These are phyloP conservation scores for Priocnemis perturbator DNA, from an alignment of 2,888 invertebrate species.

Conservation along the genomic window DNA sequence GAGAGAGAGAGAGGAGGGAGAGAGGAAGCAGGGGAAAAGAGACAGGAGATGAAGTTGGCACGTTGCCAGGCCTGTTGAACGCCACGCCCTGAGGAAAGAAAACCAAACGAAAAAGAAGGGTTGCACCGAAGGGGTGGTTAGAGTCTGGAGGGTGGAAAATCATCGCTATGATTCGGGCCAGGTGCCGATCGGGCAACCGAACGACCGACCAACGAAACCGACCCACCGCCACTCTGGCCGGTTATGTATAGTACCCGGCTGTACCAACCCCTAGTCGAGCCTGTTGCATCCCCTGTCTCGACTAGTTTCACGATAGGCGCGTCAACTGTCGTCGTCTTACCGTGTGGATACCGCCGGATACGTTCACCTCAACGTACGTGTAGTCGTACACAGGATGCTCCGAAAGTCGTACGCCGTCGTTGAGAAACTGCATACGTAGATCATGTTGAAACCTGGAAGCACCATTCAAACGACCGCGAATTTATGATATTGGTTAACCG, in stretches of 20 bases:
- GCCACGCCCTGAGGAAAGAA: constrained; percentile 64
- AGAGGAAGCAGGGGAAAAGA: constrained; percentile 19
- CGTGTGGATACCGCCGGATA: too few relatives aligned
- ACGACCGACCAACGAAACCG: constrained; percentile 36
- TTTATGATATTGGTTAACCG: too few relatives aligned
- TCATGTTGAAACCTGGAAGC: too few relatives aligned
- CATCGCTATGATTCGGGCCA: constrained; percentile 58
- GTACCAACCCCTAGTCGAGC: constrained; percentile 33
- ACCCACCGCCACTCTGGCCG: constrained; percentile 19
- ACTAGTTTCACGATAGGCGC: constrained; percentile 5
- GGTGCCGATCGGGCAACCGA: constrained; percentile 56
- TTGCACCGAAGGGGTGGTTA: constrained; percentile 24
- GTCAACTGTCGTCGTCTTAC: neutral
- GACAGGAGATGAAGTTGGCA: constrained; percentile 53
- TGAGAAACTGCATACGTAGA: too few relatives aligned
- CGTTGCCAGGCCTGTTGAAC: constrained; percentile 71
- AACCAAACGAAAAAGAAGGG: constrained; percentile 47
- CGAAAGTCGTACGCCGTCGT: too few relatives aligned
- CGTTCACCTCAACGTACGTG: too few relatives aligned
- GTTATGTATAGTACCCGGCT: constrained; percentile 7
- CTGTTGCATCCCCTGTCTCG: constrained; percentile 27
- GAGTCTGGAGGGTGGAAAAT: constrained; percentile 41
- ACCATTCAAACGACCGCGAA: too few relatives aligned
- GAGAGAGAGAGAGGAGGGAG: too few relatives aligned
- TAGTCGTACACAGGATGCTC: too few relatives aligned